Evolutionary conservation across 2,888 invertebrate species (phyloP).

Genomic region (Chymomyza fuscimana): DNA sequence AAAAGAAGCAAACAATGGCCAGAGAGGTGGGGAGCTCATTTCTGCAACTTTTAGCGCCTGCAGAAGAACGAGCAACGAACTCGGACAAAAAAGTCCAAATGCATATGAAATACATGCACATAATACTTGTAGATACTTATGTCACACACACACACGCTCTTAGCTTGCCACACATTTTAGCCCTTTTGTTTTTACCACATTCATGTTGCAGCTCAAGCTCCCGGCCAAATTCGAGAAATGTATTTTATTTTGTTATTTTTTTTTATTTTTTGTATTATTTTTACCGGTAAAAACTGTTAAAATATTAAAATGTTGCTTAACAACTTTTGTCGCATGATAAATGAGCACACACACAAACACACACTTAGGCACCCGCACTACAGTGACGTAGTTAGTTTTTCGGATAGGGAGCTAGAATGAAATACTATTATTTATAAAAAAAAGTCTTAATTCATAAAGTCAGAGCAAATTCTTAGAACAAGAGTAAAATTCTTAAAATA

Average conservation of each 20-base stretch:
- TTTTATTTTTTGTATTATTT: slow-evolving; percentile 44
- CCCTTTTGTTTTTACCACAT: slow-evolving; percentile 52
- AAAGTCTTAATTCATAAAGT: no score
- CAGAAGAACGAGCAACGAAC: slow-evolving; percentile 56
- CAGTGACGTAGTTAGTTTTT: no score
- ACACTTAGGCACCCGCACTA: not conserved
- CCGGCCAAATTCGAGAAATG: not conserved
- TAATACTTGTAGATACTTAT: not conserved
- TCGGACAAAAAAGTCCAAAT: slow-evolving; percentile 55
- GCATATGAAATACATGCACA: not conserved
- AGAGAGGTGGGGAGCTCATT: slow-evolving; percentile 37
- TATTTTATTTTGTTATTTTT: not conserved
- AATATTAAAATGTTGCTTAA: slow-evolving; percentile 68
- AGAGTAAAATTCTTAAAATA: no score
- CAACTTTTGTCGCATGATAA: slow-evolving; percentile 64
- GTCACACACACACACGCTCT: slow-evolving; percentile 25
- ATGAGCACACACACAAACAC: slow-evolving; percentile 45
- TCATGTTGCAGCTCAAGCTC: slow-evolving; percentile 17
- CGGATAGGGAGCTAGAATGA: no score
- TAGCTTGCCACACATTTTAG: slow-evolving; percentile 28
- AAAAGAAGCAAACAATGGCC: not conserved
- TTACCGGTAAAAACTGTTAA: slow-evolving; percentile 58
- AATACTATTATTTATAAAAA: no score
- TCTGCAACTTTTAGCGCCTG: slow-evolving; percentile 58
- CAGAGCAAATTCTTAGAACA: no score